Evolutionary conservation across 2,113 vertebrate species (phyloP).

Genomic region (Notothenia rossii): DNA sequence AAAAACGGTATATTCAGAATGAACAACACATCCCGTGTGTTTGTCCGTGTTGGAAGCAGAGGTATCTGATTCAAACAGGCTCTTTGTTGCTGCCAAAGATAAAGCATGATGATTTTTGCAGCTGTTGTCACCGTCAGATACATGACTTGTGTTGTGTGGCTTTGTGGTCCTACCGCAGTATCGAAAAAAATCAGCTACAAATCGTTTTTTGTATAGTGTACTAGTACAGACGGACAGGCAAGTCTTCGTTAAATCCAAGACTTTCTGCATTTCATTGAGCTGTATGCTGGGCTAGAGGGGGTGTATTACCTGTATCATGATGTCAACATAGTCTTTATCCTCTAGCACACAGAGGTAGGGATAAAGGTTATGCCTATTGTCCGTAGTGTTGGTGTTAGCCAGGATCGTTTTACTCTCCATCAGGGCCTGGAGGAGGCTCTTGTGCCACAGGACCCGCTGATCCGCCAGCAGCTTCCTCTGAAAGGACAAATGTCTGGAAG

Average conservation of each 20-base stretch:
- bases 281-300: neutral
- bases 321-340: conserved; percentile 87
- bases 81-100: conserved; percentile 36
- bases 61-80: conserved; percentile 41
- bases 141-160: conserved; percentile 41
- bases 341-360: conserved; percentile 90
- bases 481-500: conserved; percentile 51
- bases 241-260: conserved; percentile 3
- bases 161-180: neutral
- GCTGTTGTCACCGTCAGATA: conserved; percentile 18
- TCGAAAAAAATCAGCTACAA: neutral
- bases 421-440: conserved; percentile 80
- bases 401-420: conserved; percentile 81
- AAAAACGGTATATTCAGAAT: conserved; percentile 2
- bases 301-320: conserved; percentile 90
- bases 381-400: conserved; percentile 18
- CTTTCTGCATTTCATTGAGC: neutral
- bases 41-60: neutral
- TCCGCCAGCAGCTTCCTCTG: conserved; percentile 86
- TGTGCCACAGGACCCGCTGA: conserved; percentile 84
- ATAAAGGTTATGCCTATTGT: conserved; percentile 78
- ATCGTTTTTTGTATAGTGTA: neutral
- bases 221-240: conserved; percentile 9
- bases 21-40: neutral
- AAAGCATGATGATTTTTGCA: conserved; percentile 24